phyloP scores from a whole-genome alignment of 2,797 vertebrate species.

The Podargus strigoides region DNA sequence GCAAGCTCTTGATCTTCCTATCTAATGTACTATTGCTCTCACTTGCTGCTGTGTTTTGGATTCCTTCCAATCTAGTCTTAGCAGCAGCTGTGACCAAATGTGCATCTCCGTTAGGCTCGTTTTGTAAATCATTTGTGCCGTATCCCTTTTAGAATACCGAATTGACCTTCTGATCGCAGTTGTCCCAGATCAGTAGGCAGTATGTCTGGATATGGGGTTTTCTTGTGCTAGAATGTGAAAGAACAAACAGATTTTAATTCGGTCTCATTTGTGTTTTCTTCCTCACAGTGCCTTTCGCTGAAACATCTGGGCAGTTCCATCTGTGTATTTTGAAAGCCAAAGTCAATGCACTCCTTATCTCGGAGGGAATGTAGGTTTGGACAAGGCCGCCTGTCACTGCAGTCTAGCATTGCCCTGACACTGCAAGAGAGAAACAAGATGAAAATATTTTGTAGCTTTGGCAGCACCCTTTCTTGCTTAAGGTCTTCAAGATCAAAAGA shows the following conservation, averaged over 20 bases:
- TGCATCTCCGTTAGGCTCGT: background rate
- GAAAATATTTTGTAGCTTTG: background rate
- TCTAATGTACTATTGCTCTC: background rate
- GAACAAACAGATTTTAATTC: background rate
- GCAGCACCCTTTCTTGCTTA: background rate
- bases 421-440: background rate
- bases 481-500: background rate
- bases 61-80: background rate
- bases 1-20: background rate
- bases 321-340: background rate
- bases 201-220: background rate
- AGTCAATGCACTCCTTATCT: background rate
- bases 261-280: background rate
- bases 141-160: background rate
- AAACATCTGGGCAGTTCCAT: background rate
- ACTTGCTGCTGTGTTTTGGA: background rate
- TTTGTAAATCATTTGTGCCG: background rate
- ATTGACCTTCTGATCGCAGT: background rate
- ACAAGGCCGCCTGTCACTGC: rapidly evolving
- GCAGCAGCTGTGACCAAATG: conserved; percentile 25
- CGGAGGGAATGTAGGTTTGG: background rate
- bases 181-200: background rate
- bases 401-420: background rate
- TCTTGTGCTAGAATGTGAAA: background rate
- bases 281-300: background rate